A percentile compares a stretch with the other conserved stretches of the same genome.
Evolutionary conservation across 2,888 invertebrate species (phyloP).

Genomic region (Dicyrtomina minuta): DNA sequence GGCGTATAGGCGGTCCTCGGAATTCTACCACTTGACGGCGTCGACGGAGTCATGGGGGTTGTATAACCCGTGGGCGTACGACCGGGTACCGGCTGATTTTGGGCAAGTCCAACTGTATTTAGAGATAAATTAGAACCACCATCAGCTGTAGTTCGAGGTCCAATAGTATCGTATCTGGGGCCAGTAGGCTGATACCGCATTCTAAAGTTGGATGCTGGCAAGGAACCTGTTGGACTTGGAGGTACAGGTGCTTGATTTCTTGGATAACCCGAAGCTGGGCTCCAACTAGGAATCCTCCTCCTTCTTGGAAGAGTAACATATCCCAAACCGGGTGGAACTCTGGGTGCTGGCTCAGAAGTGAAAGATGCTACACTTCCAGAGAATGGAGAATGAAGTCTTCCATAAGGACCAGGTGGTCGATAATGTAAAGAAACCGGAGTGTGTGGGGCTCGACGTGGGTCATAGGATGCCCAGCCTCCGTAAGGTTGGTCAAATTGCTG

Average conservation of each 20-base stretch:
- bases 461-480: slow-evolving; percentile 19
- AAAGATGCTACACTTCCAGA: slow-evolving; percentile 63
- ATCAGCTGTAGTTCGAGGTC: slow-evolving; percentile 82
- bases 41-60: slow-evolving; percentile 16
- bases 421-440: slow-evolving; percentile 11
- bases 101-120: slow-evolving; percentile 64
- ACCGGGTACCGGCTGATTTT: slow-evolving; percentile 12
- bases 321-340: slow-evolving; percentile 72
- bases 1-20: slow-evolving; percentile 18
- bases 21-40: slow-evolving; percentile 22
- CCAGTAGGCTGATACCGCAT: not conserved
- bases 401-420: slow-evolving; percentile 4
- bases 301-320: slow-evolving; percentile 86
- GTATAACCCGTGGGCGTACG: not conserved
- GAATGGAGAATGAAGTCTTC: slow-evolving; percentile 67
- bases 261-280: slow-evolving; percentile 57
- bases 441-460: slow-evolving; percentile 5
- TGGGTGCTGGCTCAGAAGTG: slow-evolving; percentile 60
- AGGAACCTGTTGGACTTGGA: slow-evolving; percentile 44
- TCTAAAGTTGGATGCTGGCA: slow-evolving; percentile 65
- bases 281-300: slow-evolving; percentile 74
- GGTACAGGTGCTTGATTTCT: slow-evolving; percentile 37
- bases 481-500: slow-evolving; percentile 5
- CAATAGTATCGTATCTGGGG: slow-evolving; percentile 55
- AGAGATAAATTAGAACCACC: slow-evolving; percentile 84